Evolutionary conservation across 2,113 vertebrate genomes (phyloP), one percentile per base, ranked within the genome.

Genomic region (human): DNA sequence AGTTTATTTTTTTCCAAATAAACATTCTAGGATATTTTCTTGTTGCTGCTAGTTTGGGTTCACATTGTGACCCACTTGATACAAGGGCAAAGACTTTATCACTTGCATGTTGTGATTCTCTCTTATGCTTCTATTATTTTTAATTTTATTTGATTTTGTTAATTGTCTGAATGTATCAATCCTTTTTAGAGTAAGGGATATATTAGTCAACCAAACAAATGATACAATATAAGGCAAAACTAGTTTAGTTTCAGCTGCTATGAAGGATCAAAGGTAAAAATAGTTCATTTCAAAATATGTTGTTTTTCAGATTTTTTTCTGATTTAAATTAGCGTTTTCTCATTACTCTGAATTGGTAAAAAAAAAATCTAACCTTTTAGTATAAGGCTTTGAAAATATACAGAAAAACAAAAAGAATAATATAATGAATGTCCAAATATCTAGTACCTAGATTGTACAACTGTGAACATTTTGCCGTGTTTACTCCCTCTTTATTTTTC

Each of bases 141-240:
- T 73, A 73, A 52, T 96, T 96, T 72, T 84, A 80, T 91, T 89
- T 91, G 25, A 57, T 9, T 52, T 68, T 80, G 35, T 88, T 57
- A 87, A 78, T 89, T 79, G 35, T 87, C 90, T 84, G 14, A 93
- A 91, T 3, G 1, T 88, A 14, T 72, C 82, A 94, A 73, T 82
- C 22, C 3, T 57, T 40, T 66, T 89, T 91, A 61, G 38, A 82
- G 80, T 9, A 94, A 68, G 48, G 23, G 30, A 45, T 81, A 35
- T 50, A 50, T 13, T 5, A 76, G 18, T 80, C 55, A 93, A 16
- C 25, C 22, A 85, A 89, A 57, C 6, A 92, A 17, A 8, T 6
- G 7, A 88, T 93, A 66, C 90, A 78, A 86, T 23, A 61, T 81
- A 59, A 82, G 40, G 13, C 27, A 90, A 94, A 94, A 88, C n/a